Conservation (phyloP, 2,113 vertebrate genomes). For the Labeo rohita region DNA sequence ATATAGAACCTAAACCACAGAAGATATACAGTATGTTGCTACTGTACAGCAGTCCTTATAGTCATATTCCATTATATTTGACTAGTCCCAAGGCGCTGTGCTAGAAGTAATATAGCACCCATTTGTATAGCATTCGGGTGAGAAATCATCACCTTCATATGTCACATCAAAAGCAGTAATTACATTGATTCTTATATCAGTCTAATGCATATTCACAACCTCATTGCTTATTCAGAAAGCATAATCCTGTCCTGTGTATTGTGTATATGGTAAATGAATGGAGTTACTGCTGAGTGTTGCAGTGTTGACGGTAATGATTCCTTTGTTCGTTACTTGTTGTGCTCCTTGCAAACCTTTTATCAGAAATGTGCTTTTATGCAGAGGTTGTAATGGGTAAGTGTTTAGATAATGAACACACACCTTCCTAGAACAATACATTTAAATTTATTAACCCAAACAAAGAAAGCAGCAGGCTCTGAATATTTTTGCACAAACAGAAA, state of each 20-base stretch:
- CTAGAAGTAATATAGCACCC: neutral
- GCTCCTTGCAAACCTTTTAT: conserved; percentile 18
- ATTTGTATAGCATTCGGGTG: conserved; percentile 20
- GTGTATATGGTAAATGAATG: neutral
- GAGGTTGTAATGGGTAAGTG: neutral
- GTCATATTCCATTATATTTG: neutral
- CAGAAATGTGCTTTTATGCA: neutral
- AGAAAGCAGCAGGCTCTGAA: neutral
- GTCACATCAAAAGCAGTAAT: neutral
- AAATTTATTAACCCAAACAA: neutral
- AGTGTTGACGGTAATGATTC: neutral
- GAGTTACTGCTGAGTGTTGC: neutral
- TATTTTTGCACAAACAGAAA: neutral
- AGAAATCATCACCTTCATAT: conserved; percentile 12
- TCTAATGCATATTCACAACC: conserved; percentile 42
- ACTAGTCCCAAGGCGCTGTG: too few species aligned
- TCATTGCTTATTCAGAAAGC: conserved; percentile 40
- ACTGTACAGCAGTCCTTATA: neutral
- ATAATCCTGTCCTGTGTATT: neutral
- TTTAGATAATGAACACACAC: neutral
- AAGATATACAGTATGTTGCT: neutral
- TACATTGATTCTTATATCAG: neutral
- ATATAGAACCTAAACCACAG: neutral
- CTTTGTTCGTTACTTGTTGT: conserved; percentile 1
- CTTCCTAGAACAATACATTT: neutral